A percentile compares a stretch with the other conserved stretches of the same genome.
Evolutionary conservation across 2,113 vertebrate genomes (phyloP).

Genomic region (Laticauda colubrina): DNA sequence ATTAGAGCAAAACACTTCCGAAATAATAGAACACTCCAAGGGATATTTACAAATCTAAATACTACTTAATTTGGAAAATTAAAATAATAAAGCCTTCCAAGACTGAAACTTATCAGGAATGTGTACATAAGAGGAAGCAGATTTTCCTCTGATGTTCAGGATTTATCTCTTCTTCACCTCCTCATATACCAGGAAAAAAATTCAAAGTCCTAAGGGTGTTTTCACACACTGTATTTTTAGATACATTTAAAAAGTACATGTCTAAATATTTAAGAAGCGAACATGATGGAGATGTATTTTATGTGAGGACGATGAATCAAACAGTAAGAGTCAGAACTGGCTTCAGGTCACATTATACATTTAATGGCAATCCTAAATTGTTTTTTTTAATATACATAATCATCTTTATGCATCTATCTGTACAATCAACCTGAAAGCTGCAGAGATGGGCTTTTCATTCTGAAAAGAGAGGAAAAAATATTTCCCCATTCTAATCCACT

Average conservation of each 20-base stretch:
- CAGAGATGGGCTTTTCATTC: not conserved
- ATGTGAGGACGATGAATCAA: not conserved
- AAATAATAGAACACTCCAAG: slow-evolving; percentile 9
- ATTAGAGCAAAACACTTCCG: slow-evolving; percentile 17
- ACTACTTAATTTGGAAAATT: slow-evolving; percentile 23
- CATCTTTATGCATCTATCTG: not conserved
- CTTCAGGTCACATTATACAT: not conserved
- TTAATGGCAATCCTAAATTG: not conserved
- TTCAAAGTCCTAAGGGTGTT: not conserved
- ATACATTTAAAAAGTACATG: not conserved
- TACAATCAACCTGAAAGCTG: not conserved
- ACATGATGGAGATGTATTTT: not conserved
- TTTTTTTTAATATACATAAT: not conserved
- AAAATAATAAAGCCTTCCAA: slow-evolving; percentile 5
- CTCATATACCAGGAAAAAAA: not conserved
- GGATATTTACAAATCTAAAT: not conserved
- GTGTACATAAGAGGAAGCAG: slow-evolving; percentile 22
- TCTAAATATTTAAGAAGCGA: not conserved
- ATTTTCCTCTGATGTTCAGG: slow-evolving; percentile 19
- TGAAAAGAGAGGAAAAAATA: not conserved
- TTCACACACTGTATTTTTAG: not conserved
- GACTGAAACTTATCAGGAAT: slow-evolving; percentile 14
- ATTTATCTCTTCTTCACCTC: slow-evolving; percentile 4
- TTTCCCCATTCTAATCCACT: not conserved
- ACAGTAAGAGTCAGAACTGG: not conserved